Conservation (phyloP, 2,797 vertebrate genomes). For the Sphaeramia orbicularis region DNA sequence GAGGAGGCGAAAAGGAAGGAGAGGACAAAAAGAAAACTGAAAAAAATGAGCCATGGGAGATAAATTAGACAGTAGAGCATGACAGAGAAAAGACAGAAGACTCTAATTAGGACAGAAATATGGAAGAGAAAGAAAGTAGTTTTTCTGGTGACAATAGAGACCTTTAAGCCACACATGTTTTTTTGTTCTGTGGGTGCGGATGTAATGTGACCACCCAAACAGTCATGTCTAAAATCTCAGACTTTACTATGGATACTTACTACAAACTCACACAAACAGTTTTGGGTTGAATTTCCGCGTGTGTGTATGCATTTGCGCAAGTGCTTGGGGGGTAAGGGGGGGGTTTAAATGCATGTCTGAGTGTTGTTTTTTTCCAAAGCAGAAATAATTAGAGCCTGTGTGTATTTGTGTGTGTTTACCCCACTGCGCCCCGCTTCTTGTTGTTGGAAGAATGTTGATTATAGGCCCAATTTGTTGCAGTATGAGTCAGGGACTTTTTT, state of each 20-base stretch:
- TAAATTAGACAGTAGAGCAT: conserved; percentile 39
- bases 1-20: neutral
- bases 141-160: conserved; percentile 22
- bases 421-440: conserved; percentile 41
- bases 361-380: conserved; percentile 47
- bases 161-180: conserved; percentile 10
- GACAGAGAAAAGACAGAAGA: conserved; percentile 30
- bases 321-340: conserved; percentile 4
- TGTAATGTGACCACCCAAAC: conserved; percentile 41
- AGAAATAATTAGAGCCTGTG: conserved; percentile 69
- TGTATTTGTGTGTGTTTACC: conserved; percentile 60
- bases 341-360: conserved; percentile 13
- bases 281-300: conserved; percentile 14
- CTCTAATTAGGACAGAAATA: conserved; percentile 44
- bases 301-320: conserved; percentile 22
- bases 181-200: conserved; percentile 3
- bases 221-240: conserved; percentile 33
- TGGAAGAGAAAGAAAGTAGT: conserved; percentile 27
- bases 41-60: conserved; percentile 39
- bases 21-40: conserved; percentile 22
- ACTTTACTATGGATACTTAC: conserved; percentile 27
- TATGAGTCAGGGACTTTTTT: conserved; percentile 27
- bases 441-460: conserved; percentile 72
- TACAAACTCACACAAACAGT: conserved; percentile 23
- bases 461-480: conserved; percentile 59